Conservation (phyloP, 2,797 vertebrate species). For the Schizopygopsis malacanthus region DNA sequence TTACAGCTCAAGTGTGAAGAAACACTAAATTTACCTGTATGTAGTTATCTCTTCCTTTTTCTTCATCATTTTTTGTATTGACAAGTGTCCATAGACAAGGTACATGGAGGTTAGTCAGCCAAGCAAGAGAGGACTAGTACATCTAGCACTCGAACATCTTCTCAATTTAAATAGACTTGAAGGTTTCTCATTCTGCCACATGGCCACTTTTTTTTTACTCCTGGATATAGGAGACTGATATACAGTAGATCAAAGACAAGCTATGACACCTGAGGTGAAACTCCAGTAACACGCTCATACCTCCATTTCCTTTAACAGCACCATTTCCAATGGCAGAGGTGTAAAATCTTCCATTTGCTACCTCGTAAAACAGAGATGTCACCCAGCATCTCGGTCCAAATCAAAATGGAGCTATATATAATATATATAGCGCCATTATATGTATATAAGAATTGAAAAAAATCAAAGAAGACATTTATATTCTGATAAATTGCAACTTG, state of each 20-base stretch:
- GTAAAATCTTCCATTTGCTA: slow-evolving; percentile 58
- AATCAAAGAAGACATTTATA: not conserved
- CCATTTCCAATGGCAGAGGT: slow-evolving; percentile 54
- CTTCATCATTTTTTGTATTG: not conserved
- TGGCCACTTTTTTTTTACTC: not conserved
- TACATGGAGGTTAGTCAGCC: slow-evolving; percentile 7
- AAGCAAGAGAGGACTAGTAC: slow-evolving; percentile 33
- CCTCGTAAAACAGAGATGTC: slow-evolving; percentile 59
- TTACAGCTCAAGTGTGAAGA: not conserved
- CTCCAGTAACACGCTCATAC: slow-evolving; percentile 28
- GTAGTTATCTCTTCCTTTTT: slow-evolving; percentile 4
- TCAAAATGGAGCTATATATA: slow-evolving; percentile 6
- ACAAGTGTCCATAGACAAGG: not conserved
- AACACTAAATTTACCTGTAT: slow-evolving; percentile 18
- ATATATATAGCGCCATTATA: not conserved
- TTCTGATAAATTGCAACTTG: not conserved
- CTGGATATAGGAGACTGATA: slow-evolving; percentile 28
- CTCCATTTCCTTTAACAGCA: slow-evolving; percentile 49
- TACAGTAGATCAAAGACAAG: slow-evolving; percentile 59
- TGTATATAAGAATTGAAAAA: not conserved
- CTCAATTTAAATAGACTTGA: slow-evolving; percentile 9
- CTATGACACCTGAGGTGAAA: slow-evolving; percentile 51
- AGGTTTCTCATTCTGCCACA: not conserved
- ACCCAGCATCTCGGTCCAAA: slow-evolving; percentile 9
- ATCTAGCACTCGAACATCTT: slow-evolving; percentile 8